Percentiles rank a stretch among this genome's conserved stretches.
Evolutionary conservation across 92 coral and sea anemone genomes (phyloP).

Genomic region (Porites rus): DNA sequence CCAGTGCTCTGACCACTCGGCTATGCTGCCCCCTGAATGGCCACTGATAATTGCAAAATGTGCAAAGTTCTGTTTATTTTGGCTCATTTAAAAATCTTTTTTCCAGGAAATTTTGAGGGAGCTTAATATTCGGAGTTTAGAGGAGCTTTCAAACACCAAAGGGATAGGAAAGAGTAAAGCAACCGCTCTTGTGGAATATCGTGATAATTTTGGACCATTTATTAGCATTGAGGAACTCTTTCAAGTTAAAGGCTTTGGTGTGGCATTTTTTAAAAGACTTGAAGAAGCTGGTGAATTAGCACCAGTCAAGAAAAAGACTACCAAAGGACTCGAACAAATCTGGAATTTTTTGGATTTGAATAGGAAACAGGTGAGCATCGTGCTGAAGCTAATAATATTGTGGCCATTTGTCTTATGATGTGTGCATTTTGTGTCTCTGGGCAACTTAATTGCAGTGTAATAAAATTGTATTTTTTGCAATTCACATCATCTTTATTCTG

Average conservation of each 20-base stretch:
- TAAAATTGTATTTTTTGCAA: too few species aligned
- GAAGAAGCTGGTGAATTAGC: conserved; percentile 84
- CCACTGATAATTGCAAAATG: background rate
- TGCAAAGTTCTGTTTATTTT: background rate
- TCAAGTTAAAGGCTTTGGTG: conserved; percentile 88
- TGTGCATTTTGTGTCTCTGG: too few species aligned
- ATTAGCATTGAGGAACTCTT: conserved; percentile 71
- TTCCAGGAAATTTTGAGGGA: conserved; percentile 80
- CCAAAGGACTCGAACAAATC: conserved; percentile 77
- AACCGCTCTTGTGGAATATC: conserved; percentile 71
- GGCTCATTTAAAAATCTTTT: background rate
- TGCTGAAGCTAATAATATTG: background rate
- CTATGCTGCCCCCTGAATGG: too few species aligned
- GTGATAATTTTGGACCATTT: conserved; percentile 77
- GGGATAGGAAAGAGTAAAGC: conserved; percentile 88
- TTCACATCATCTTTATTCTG: too few species aligned
- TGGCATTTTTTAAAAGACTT: conserved; percentile 80
- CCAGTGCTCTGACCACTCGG: too few species aligned
- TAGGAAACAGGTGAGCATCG: conserved; percentile 65
- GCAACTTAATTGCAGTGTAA: too few species aligned
- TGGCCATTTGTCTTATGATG: too few species aligned
- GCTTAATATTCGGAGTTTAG: conserved; percentile 81
- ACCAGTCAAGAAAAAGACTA: conserved; percentile 70
- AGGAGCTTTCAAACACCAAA: conserved; percentile 87
- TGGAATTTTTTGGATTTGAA: conserved; percentile 67